A percentile compares a stretch with the other conserved stretches of the same genome.
Conservation (phyloP, 92 coral and sea anemone species). For the Metridium senile region DNA sequence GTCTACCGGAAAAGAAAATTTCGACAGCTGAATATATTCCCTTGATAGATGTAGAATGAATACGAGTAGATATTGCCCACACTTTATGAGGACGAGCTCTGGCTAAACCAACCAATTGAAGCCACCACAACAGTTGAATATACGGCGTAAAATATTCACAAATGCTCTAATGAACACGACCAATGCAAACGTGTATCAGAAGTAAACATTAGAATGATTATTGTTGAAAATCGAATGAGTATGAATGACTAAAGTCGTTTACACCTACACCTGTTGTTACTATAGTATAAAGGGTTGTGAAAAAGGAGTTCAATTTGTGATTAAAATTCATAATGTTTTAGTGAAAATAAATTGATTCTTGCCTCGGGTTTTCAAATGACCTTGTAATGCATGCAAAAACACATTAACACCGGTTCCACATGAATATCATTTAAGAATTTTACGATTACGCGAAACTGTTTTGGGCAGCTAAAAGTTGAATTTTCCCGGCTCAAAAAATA, state of each 20-base stretch:
- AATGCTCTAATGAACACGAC: background rate
- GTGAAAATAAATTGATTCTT: too few relatives aligned
- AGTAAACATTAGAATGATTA: background rate
- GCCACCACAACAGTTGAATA: background rate
- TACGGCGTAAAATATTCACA: background rate
- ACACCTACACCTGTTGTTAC: background rate
- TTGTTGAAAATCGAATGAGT: background rate
- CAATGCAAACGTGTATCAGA: too few relatives aligned
- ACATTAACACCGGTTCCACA: background rate
- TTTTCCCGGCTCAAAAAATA: too few relatives aligned
- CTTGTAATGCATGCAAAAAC: background rate
- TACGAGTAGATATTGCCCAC: background rate
- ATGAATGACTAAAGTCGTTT: background rate
- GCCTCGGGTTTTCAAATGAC: background rate
- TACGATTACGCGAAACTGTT: background rate
- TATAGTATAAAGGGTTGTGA: too few relatives aligned
- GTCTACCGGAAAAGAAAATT: background rate
- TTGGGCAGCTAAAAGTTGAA: too few relatives aligned
- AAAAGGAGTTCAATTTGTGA: too few relatives aligned
- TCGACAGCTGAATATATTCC: too few relatives aligned
- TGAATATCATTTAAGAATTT: background rate
- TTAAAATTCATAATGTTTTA: too few relatives aligned
- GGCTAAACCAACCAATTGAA: background rate
- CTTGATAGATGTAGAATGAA: background rate
- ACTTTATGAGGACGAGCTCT: background rate